Percentiles rank a stretch among this genome's conserved stretches.
phyloP scores from a whole-genome alignment of 2,113 vertebrate genomes.

The Megalops atlanticus region DNA sequence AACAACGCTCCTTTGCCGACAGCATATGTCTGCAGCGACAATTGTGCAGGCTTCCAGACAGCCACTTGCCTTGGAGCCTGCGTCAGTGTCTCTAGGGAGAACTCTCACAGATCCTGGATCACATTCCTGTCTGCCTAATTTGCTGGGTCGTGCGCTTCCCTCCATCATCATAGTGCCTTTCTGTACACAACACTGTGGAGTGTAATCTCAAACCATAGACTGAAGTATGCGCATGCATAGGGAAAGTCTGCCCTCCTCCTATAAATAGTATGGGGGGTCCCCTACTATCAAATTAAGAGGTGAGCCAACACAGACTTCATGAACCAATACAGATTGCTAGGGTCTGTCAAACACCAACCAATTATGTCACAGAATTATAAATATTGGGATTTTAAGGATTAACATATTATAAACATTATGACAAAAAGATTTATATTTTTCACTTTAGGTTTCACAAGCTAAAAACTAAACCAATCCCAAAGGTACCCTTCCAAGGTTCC shows the following conservation, averaged over 20 bases:
- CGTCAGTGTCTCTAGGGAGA: slow-evolving; percentile 27
- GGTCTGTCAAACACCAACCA: neutral
- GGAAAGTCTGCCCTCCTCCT: neutral
- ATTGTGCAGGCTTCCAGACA: slow-evolving; percentile 37
- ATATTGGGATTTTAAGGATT: neutral
- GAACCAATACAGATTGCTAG: neutral
- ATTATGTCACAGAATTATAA: neutral
- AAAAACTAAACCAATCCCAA: no score
- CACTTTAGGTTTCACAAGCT: no score
- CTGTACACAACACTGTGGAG: neutral
- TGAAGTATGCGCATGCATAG: neutral
- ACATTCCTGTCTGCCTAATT: slow-evolving; percentile 11
- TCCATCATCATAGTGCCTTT: neutral
- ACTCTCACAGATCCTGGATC: neutral
- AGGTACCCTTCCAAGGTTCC: no score
- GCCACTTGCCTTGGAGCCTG: slow-evolving; percentile 39
- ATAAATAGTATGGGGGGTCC: neutral
- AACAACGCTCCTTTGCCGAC: slow-evolving; percentile 6
- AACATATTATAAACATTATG: no score
- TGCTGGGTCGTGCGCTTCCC: neutral
- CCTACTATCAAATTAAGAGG: neutral
- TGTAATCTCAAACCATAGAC: slow-evolving; percentile 9
- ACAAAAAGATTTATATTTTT: no score
- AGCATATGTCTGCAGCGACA: neutral
- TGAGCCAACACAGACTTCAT: neutral